Conservation (phyloP, 2,888 invertebrate genomes). For the Cactoblastis cactorum region DNA sequence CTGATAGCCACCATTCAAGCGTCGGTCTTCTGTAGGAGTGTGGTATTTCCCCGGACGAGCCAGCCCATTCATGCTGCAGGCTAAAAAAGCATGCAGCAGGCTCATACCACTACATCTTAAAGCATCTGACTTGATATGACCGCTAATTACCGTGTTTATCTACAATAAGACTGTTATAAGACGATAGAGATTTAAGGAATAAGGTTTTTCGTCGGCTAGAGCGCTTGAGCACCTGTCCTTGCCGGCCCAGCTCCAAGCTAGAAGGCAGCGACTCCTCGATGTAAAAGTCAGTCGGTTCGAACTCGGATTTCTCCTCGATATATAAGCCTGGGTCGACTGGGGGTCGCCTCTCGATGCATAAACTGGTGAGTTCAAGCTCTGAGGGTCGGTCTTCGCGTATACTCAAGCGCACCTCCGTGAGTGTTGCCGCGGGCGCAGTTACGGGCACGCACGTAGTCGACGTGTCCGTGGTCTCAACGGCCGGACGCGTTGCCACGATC, state of each 20-base stretch:
- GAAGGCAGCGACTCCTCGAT: constrained; percentile 93
- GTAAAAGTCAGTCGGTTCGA: constrained; percentile 90
- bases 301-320: constrained; percentile 52
- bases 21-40: too few species aligned
- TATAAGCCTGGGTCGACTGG: constrained; percentile 85
- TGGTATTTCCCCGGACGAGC: too few species aligned
- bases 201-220: constrained; percentile 20
- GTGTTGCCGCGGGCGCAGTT: constrained; percentile 74
- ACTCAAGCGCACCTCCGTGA: constrained; percentile 78
- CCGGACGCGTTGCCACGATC: constrained; percentile 85
- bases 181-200: too few species aligned
- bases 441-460: constrained; percentile 66
- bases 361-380: constrained; percentile 85
- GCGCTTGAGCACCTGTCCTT: constrained; percentile 63
- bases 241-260: constrained; percentile 86
- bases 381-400: constrained; percentile 54
- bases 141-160: too few species aligned
- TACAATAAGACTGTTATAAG: too few species aligned
- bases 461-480: constrained; percentile 56
- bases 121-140: too few species aligned
- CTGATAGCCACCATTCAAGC: too few species aligned
- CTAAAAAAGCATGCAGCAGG: too few species aligned
- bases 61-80: too few species aligned
- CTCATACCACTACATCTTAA: too few species aligned
- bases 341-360: constrained; percentile 28